Conservation (phyloP, 2,113 vertebrate genomes). For the Pluvialis apricaria region DNA sequence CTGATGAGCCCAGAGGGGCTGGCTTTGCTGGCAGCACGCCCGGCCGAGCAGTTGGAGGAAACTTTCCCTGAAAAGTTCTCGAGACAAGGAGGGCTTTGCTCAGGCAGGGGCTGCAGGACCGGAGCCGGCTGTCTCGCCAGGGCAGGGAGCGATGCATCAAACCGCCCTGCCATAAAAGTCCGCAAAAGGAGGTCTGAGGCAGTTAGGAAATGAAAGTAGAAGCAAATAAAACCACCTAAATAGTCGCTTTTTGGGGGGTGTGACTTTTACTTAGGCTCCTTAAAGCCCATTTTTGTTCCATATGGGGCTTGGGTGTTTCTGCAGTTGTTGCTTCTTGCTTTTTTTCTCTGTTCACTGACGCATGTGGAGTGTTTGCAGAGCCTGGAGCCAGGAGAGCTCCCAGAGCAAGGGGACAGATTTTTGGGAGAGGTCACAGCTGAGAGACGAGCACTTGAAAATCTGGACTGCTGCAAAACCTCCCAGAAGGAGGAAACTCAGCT, state of each 20-base stretch:
- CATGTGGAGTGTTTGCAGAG: neutral
- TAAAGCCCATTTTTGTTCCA: neutral
- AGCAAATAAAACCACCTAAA: accelerated
- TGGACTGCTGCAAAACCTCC: neutral
- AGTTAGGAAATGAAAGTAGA: neutral
- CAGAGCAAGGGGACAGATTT: neutral
- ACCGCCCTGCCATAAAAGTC: neutral
- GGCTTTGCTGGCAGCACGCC: neutral
- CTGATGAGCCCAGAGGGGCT: constrained; percentile 48
- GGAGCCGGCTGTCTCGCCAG: accelerated
- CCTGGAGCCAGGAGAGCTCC: neutral
- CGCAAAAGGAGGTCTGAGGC: neutral
- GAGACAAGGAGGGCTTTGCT: neutral
- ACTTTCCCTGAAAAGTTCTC: neutral
- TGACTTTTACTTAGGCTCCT: neutral
- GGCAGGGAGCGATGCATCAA: neutral
- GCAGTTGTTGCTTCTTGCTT: neutral
- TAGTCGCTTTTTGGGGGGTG: accelerated
- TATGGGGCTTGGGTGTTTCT: neutral
- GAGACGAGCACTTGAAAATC: neutral
- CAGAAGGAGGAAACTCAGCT: neutral
- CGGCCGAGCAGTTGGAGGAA: neutral
- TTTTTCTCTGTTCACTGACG: neutral
- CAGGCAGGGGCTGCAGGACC: neutral
- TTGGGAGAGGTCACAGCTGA: neutral